These are phyloP conservation scores for Crotalus horridus DNA, from an alignment of 2,113 vertebrate species.

Conservation along the genomic window DNA sequence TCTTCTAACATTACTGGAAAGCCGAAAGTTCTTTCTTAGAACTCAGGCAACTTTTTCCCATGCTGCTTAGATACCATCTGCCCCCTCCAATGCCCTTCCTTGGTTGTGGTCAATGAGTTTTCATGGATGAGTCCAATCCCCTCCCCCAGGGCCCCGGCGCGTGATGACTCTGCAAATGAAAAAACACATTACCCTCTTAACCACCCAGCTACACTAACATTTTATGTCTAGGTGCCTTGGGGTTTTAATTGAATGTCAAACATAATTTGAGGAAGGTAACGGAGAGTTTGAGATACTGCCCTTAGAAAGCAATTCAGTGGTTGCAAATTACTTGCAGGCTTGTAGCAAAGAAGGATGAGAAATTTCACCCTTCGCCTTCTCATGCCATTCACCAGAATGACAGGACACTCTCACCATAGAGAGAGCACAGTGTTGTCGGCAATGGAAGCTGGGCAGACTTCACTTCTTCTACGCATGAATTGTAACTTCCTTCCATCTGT, in stretches of 20 bases:
- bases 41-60: background rate
- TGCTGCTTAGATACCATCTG: background rate
- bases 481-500: background rate
- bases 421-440: background rate
- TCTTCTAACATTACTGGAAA: background rate
- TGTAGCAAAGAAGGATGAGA: background rate
- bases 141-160: background rate
- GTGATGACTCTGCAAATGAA: background rate
- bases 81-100: background rate
- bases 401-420: background rate
- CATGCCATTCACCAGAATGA: background rate
- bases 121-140: background rate
- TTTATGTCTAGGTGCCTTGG: constrained; percentile 17
- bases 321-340: rapidly evolving
- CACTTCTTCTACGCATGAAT: too few relatives aligned
- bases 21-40: background rate
- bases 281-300: background rate
- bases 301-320: background rate
- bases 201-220: background rate
- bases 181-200: rapidly evolving
- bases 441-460: background rate
- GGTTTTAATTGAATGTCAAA: constrained; percentile 59
- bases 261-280: constrained; percentile 54
- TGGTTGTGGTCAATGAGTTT: background rate
- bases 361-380: background rate